These are phyloP conservation scores for Callionymus lyra DNA, from an alignment of 2,113 vertebrate species.

Conservation along the genomic window DNA sequence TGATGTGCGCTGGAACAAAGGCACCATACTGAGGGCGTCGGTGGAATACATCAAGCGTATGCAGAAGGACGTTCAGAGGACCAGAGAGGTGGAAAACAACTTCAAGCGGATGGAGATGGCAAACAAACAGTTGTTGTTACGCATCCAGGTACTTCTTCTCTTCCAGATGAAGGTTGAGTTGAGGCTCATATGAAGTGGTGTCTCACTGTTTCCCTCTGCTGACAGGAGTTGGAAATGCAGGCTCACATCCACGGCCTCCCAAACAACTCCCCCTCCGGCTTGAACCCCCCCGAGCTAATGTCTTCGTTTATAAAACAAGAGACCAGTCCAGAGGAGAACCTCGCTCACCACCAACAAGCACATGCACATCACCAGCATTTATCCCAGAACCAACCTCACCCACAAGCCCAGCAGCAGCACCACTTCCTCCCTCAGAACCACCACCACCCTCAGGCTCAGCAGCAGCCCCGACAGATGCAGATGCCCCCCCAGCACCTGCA, in stretches of 20 bases:
- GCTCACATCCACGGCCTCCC: conserved; percentile 84
- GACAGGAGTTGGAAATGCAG: conserved; percentile 97
- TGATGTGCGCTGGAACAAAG: conserved; percentile 98
- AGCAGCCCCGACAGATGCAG: conserved; percentile 47
- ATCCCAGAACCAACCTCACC: conserved; percentile 56
- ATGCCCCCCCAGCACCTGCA: conserved; percentile 62
- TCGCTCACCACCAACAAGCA: conserved; percentile 40
- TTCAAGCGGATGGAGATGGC: conserved; percentile 89
- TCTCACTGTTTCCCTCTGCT: background rate
- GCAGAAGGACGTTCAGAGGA: conserved; percentile 91
- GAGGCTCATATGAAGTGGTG: background rate
- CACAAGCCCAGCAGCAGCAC: conserved; percentile 52
- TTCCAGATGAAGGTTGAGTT: background rate
- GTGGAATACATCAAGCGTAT: conserved; percentile 97
- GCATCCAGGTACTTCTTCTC: conserved; percentile 78
- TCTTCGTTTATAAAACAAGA: conserved; percentile 83
- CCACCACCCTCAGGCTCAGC: conserved; percentile 53
- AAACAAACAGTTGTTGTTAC: conserved; percentile 90
- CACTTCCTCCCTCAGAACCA: conserved; percentile 54
- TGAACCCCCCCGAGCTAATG: conserved; percentile 75
- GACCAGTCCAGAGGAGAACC: conserved; percentile 69
- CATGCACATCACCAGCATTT: conserved; percentile 54
- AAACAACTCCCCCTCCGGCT: conserved; percentile 74
- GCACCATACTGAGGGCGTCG: conserved; percentile 91
- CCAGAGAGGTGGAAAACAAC: conserved; percentile 88